These are phyloP conservation scores for Monopterus albus DNA, from an alignment of 2,113 vertebrate genomes.

Conservation along the genomic window DNA sequence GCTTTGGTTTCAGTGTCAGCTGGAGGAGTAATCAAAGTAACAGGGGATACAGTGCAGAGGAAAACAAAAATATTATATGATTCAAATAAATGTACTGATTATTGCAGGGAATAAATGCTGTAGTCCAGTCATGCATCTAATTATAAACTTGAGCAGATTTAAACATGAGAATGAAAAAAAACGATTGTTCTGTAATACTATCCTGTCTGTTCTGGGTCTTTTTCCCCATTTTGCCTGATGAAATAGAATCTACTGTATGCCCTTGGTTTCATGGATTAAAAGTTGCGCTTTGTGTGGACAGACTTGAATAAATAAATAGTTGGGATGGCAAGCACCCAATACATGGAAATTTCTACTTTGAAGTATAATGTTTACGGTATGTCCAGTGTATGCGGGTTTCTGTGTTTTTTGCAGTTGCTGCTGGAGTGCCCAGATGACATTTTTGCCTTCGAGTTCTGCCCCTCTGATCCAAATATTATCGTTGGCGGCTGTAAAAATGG, in stretches of 20 bases:
- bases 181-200: constrained; percentile 22
- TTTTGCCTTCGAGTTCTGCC: constrained; percentile 91
- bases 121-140: constrained; percentile 1
- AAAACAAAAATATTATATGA: constrained; percentile 10
- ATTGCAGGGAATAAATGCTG: not conserved
- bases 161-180: constrained; percentile 29
- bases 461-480: constrained; percentile 90
- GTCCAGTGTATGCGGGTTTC: constrained; percentile 33
- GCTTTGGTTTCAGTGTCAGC: constrained; percentile 43
- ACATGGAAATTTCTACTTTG: constrained; percentile 34
- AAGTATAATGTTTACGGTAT: constrained; percentile 36
- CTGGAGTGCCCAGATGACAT: constrained; percentile 91
- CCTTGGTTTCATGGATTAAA: constrained; percentile 37
- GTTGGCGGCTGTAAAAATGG: constrained; percentile 92
- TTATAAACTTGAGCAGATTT: constrained; percentile 18
- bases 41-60: not conserved
- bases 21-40: constrained; percentile 7
- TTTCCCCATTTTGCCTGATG: not conserved
- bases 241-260: constrained; percentile 34
- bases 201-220: not conserved
- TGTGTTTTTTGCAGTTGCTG: constrained; percentile 84
- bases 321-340: constrained; percentile 20
- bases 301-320: constrained; percentile 49
- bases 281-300: constrained; percentile 13
- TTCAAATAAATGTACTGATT: constrained; percentile 8